Percentiles rank a stretch among this genome's conserved stretches.
These are phyloP conservation scores for Cryptosula pallasiana DNA, from an alignment of 2,888 invertebrate genomes.

Conservation along the genomic window DNA sequence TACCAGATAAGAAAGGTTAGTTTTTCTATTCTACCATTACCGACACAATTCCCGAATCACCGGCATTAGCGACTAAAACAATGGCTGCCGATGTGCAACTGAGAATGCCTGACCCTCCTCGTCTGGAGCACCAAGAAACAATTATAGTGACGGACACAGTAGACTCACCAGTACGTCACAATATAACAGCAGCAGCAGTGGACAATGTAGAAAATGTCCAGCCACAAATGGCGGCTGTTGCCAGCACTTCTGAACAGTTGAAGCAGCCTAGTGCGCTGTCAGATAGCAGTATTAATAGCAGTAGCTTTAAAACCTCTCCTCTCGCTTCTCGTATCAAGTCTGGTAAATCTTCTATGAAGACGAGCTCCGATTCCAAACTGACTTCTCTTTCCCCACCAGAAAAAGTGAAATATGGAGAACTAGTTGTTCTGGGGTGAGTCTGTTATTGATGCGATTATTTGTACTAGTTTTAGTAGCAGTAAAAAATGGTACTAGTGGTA, in stretches of 20 bases:
- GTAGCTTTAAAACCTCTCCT: background rate
- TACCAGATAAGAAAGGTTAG: too few species aligned
- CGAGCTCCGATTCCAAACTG: background rate
- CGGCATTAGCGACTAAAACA: background rate
- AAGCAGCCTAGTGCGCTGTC: background rate
- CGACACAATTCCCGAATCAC: constrained; percentile 8
- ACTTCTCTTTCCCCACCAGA: background rate
- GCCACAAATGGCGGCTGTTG: background rate
- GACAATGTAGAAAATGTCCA: background rate
- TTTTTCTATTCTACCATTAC: too few species aligned
- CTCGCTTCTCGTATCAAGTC: background rate
- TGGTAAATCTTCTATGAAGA: background rate
- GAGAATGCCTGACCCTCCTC: background rate
- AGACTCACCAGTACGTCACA: too few species aligned
- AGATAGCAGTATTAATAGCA: background rate
- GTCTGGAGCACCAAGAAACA: constrained; percentile 21
- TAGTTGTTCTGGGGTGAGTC: constrained; percentile 41
- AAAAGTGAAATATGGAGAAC: constrained; percentile 38
- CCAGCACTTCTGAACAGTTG: background rate
- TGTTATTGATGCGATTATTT: too few species aligned
- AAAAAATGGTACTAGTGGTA: too few species aligned
- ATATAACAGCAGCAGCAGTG: background rate
- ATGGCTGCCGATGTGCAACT: constrained; percentile 19
- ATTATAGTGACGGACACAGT: background rate
- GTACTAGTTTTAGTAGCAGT: too few species aligned